Conservation (phyloP, 37 sponge, comb jelly and placozoan genomes). For the Beroe ovata region DNA sequence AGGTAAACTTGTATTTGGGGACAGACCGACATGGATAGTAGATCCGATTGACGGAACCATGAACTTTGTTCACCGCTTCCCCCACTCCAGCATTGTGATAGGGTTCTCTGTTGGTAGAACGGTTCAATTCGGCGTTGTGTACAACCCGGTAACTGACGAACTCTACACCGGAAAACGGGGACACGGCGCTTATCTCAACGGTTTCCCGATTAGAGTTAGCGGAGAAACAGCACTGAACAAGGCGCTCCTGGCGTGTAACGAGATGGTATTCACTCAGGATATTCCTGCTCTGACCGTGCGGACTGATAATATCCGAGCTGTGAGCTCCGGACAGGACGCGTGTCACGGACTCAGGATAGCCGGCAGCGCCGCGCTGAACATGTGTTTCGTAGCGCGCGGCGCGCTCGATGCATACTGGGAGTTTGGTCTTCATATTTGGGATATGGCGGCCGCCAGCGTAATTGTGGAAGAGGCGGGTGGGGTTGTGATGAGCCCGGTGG, state of each 20-base stretch:
- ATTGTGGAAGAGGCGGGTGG: constrained; percentile 60
- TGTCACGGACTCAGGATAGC: constrained; percentile 57
- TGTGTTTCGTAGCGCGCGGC: constrained; percentile 22
- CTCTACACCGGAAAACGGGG: constrained; percentile 20
- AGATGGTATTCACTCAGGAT: constrained; percentile 30
- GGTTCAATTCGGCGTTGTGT: constrained; percentile 49
- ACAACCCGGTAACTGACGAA: constrained; percentile 29
- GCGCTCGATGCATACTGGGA: constrained; percentile 18
- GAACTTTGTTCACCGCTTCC: constrained; percentile 87
- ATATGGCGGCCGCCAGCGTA: constrained; percentile 54
- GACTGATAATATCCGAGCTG: constrained; percentile 15
- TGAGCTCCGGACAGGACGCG: constrained; percentile 39
- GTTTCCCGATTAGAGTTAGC: constrained; percentile 18
- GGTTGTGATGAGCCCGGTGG: constrained; percentile 7
- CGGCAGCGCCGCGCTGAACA: constrained; percentile 34
- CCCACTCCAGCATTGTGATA: constrained; percentile 43
- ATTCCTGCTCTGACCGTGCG: background rate
- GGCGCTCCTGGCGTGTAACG: constrained; percentile 26
- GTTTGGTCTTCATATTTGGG: constrained; percentile 50
- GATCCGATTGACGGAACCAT: constrained; percentile 97
- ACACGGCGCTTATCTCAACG: constrained; percentile 23
- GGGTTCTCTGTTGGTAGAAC: background rate
- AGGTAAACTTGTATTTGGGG: constrained; percentile 68
- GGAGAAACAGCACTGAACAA: constrained; percentile 29
- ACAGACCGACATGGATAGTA: constrained; percentile 92